A percentile compares a stretch with the other conserved stretches of the same genome.
Evolutionary conservation across 2,888 invertebrate species (phyloP).

Genomic region (Pollenia griseotomentosa): DNA sequence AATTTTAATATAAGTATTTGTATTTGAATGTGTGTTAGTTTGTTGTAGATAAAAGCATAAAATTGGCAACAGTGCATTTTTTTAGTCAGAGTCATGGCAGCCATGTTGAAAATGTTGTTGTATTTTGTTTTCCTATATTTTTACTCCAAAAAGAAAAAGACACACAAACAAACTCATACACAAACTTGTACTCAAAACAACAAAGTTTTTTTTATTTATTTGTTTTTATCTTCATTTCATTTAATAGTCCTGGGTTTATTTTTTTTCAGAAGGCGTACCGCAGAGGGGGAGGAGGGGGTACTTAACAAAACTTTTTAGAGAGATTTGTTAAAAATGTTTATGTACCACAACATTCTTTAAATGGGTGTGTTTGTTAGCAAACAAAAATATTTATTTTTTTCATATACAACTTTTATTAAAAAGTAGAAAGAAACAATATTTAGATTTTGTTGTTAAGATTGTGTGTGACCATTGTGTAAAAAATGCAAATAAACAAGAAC

Average conservation of each 20-base stretch:
- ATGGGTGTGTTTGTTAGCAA: conserved; percentile 44
- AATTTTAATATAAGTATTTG: background rate
- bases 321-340: conserved; percentile 44
- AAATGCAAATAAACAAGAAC: background rate
- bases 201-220: conserved; percentile 45
- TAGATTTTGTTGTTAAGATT: background rate
- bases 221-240: conserved; percentile 47
- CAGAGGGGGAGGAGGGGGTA: conserved; percentile 8
- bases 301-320: conserved; percentile 39
- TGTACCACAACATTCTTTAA: conserved; percentile 18
- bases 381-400: background rate
- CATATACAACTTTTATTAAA: background rate
- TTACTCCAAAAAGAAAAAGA: conserved; percentile 52
- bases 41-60: conserved; percentile 69
- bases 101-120: conserved; percentile 69
- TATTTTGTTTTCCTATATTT: conserved; percentile 50
- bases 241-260: conserved; percentile 46
- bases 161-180: background rate
- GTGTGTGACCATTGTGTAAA: background rate
- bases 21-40: conserved; percentile 25
- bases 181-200: conserved; percentile 7
- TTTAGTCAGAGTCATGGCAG: conserved; percentile 67
- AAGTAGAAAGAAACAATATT: background rate
- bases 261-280: conserved; percentile 23
- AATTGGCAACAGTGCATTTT: conserved; percentile 73